Evolutionary conservation across 1,140 invertebrate genomes (phyloP), one percentile per base, ranked within the genome.

Genomic region (Brachionus asplanchnoidis): DNA sequence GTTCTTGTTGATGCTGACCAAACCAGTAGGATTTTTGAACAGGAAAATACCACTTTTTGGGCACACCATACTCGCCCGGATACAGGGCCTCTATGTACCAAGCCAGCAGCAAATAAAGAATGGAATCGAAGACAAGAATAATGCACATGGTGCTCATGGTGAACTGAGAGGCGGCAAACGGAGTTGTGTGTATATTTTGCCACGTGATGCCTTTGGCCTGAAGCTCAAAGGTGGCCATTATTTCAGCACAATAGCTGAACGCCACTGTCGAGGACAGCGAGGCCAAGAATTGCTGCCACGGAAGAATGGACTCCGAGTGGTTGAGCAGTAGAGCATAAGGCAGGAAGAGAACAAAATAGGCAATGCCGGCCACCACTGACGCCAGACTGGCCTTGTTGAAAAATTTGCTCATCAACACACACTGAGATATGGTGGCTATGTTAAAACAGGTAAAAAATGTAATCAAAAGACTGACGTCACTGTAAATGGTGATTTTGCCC

Each of bases 271-370:
- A 92, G 44, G 92, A 91, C 9, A 95, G 87, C 86, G 93, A 92
- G 28, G 86, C 86, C 17, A 87, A 36, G 50, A 87, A 80, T 85
- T 90, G 90, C 28, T 88, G 85, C 50, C 86, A 84, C 32, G 87
- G 85, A 36, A 87, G 87, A 80, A 92, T 88, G 20, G 85, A 85
- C 14, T 92, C 90, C 77, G 92, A 91, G 89, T 89, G 92, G 42
- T 91, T 87, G 1, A 90, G 87, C 42, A 92, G 87, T 85, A 92
- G 90, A n/a, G 91, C 90, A 86, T 93, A 94, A 6, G 94, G 94
- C 12, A 93, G 89, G 86, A 93, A 94, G 1, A 92, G 89, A 9
- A 94, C 87, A 86, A 95, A 94, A 92, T 93, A 95, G 53, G 93
- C 87, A 14, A 94, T 88, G 46, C 92, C 91, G n/a, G 87, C 91